phyloP scores from a whole-genome alignment of 2,113 vertebrate species.

The Carollia perspicillata region DNA sequence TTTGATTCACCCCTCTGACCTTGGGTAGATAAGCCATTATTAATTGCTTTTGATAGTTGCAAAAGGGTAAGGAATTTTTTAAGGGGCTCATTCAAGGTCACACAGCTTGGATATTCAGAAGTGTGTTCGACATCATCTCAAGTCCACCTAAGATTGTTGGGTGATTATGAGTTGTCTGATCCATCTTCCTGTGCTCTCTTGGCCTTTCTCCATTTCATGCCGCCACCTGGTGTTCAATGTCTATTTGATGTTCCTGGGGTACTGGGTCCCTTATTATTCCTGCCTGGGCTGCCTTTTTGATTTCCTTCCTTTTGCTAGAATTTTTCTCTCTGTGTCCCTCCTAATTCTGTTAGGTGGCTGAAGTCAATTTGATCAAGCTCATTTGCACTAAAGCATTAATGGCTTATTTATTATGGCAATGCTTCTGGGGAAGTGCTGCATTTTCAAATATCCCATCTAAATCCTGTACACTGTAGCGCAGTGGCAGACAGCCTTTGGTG shows the following conservation, averaged over 20 bases:
- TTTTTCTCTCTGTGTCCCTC: conserved; percentile 5
- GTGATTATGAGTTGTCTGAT: not conserved
- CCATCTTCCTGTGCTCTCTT: not conserved
- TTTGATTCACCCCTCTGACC: not conserved
- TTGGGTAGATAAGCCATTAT: not conserved
- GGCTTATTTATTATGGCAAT: not conserved
- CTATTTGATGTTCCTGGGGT: not conserved
- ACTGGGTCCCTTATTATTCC: not conserved
- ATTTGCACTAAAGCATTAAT: conserved; percentile 29
- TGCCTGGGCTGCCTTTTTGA: not conserved
- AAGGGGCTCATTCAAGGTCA: not conserved
- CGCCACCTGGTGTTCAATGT: not conserved
- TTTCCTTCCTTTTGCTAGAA: not conserved
- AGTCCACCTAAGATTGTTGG: not conserved
- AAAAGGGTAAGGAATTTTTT: not conserved
- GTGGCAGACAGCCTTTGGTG: not conserved
- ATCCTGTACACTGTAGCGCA: not conserved
- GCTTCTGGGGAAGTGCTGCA: not conserved
- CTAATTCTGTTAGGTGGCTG: not conserved
- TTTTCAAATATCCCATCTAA: not conserved
- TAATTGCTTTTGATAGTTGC: not conserved
- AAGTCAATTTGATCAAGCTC: conserved; percentile 41
- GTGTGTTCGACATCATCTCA: not conserved
- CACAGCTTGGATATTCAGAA: not conserved
- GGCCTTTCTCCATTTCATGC: not conserved